Percentiles rank a stretch among this genome's conserved stretches.
These are phyloP conservation scores for Notolepis coatsorum DNA, from an alignment of 2,797 vertebrate genomes.

Conservation along the genomic window DNA sequence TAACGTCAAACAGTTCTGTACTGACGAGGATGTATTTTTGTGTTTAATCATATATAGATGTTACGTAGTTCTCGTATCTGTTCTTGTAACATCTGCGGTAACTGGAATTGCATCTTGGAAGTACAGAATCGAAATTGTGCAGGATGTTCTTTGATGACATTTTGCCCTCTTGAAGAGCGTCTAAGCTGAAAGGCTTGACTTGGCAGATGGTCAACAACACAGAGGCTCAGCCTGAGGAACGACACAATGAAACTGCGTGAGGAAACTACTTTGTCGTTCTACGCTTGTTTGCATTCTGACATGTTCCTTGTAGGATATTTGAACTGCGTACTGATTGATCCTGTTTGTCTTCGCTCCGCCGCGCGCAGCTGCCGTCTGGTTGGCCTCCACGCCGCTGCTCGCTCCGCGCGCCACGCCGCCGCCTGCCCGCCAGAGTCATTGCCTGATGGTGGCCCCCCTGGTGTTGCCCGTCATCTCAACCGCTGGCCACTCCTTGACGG, in stretches of 20 bases:
- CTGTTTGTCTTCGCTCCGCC: background rate
- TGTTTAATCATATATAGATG: background rate
- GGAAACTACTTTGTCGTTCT: slow-evolving; percentile 28
- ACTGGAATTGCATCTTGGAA: background rate
- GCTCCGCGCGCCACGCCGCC: slow-evolving; percentile 27
- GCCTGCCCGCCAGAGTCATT: slow-evolving; percentile 38
- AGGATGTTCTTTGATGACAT: too few relatives aligned
- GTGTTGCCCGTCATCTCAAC: slow-evolving; percentile 66
- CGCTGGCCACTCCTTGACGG: slow-evolving; percentile 37
- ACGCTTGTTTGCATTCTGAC: background rate
- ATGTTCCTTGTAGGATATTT: background rate
- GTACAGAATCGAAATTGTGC: background rate
- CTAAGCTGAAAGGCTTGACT: slow-evolving; percentile 1
- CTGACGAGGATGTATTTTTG: background rate
- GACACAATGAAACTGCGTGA: slow-evolving; percentile 74
- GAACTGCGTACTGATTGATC: background rate
- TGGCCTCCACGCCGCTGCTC: slow-evolving; percentile 63
- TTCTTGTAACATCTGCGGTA: background rate
- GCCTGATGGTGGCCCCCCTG: slow-evolving; percentile 52
- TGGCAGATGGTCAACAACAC: background rate
- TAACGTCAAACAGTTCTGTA: slow-evolving; percentile 46
- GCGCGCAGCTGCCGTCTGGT: slow-evolving; percentile 64
- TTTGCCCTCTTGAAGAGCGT: slow-evolving; percentile 26
- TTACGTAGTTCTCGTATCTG: background rate
- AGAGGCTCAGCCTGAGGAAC: slow-evolving; percentile 21